phyloP scores from a whole-genome alignment of 92 coral and sea anemone species.

The Plumapathes pennacea region DNA sequence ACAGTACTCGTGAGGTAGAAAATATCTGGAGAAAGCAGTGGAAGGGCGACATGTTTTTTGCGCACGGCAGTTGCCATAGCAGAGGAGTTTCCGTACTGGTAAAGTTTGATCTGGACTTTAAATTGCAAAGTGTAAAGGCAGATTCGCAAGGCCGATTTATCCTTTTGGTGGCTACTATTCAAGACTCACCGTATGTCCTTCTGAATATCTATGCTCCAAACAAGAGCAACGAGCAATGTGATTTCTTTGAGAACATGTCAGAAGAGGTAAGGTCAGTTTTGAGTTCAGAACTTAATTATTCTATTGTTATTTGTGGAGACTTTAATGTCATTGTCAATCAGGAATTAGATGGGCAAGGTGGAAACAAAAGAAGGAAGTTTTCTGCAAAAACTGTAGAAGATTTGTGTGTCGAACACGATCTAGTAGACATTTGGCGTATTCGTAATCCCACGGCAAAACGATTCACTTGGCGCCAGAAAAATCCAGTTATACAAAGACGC shows the following conservation, averaged over 20 bases:
- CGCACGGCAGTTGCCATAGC: conserved; percentile 43
- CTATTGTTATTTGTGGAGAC: conserved; percentile 36
- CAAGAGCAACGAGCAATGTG: conserved; percentile 4
- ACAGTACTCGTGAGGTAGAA: conserved; percentile 16
- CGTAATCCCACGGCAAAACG: conserved; percentile 22
- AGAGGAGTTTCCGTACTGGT: conserved; percentile 25
- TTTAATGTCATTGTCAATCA: conserved; percentile 26
- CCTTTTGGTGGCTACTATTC: conserved; percentile 15
- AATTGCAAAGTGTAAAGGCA: conserved; percentile 6
- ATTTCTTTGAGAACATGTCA: conserved; percentile 13
- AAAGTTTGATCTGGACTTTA: conserved; percentile 21
- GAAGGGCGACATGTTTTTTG: conserved; percentile 35
- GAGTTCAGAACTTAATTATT: neutral
- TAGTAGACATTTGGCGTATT: conserved; percentile 42
- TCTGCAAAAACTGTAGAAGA: neutral
- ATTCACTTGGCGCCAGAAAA: conserved; percentile 24
- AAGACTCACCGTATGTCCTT: conserved; percentile 28
- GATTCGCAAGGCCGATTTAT: conserved; percentile 30
- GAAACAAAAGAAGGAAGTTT: neutral
- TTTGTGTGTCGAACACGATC: conserved; percentile 7
- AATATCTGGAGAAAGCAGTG: conserved; percentile 32
- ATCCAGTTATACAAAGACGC: conserved; percentile 15
- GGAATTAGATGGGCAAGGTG: conserved; percentile 18
- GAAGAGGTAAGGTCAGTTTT: neutral
- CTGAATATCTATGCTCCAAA: conserved; percentile 46